Evolutionary conservation across 1,140 invertebrate genomes (phyloP).

Genomic region (Octopus bimaculoides): DNA sequence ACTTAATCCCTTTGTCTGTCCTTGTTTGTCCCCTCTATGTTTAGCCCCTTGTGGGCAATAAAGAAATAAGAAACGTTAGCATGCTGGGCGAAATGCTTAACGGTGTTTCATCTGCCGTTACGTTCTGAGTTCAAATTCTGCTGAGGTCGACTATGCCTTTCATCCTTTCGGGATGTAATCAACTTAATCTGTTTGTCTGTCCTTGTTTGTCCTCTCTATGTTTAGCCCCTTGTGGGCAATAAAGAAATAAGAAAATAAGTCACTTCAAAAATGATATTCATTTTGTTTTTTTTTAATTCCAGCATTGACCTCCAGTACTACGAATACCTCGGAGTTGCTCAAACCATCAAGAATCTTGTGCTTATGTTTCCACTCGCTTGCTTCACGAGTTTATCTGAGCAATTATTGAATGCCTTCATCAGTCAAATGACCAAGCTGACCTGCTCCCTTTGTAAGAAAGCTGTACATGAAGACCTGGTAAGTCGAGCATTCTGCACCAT

Average conservation of each 20-base stretch:
- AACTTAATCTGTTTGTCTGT: too few species aligned
- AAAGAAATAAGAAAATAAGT: neutral
- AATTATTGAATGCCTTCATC: slow-evolving; percentile 58
- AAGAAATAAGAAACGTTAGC: too few species aligned
- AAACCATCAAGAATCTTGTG: slow-evolving; percentile 58
- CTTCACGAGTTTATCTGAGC: slow-evolving; percentile 56
- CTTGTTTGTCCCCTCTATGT: too few species aligned
- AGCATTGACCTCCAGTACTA: slow-evolving; percentile 54
- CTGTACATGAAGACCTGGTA: slow-evolving; percentile 74
- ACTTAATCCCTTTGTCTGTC: too few species aligned
- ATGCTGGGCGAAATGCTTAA: too few species aligned
- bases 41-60: too few species aligned
- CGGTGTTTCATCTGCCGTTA: too few species aligned
- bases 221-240: too few species aligned
- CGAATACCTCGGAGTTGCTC: slow-evolving; percentile 58
- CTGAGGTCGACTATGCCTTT: too few species aligned
- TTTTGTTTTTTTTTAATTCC: slow-evolving; percentile 23
- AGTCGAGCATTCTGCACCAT: slow-evolving; percentile 26
- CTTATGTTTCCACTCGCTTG: slow-evolving; percentile 64
- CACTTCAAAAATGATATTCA: neutral
- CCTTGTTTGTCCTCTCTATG: too few species aligned
- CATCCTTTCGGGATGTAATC: too few species aligned
- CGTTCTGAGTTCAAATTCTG: too few species aligned
- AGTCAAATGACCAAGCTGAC: slow-evolving; percentile 72
- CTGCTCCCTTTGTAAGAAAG: slow-evolving; percentile 71